Evolutionary conservation across 2,888 invertebrate genomes (phyloP), one percentile per base, ranked within the genome.

Genomic region (Macaria notata): DNA sequence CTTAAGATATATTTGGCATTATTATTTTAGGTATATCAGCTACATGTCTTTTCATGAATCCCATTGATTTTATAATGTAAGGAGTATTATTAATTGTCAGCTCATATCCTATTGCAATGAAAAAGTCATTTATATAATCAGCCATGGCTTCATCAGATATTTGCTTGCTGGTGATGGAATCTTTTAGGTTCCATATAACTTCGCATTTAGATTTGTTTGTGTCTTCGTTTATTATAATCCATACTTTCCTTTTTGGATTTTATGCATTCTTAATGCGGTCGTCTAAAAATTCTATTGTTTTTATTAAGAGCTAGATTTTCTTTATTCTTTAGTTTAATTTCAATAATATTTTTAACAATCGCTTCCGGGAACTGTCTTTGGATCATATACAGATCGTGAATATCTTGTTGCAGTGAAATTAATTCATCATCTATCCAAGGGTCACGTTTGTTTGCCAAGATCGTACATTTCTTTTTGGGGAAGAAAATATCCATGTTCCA

Each of bases 181-280:
- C 49, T 41, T 9, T 41, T 30, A 49, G 7, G 8, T n/a, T 5
- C 41, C 49, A 49, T 29, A 5, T 31, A 30, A 30, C 39, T 38
- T 49, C 49, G 5, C 0, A 41, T 8, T 41, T 49, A 49, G 4
- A 4, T 41, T 49, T 41, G 6, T 49, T 49, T 4, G 49, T 49
- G 4, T 49, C 49, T 41, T 45, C 46, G 39, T 49, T 41, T 4
- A 52, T 52, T 4, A 52, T 30, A 4, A 4, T 6, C 45, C 38
- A 45, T 29, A 39, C 19, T 51, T 45, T 9, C 3, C 38, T 45
- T 8, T 45, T 38, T 45, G 6, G 30, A 31, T 51, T 45, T 36
- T 50, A 44, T 19, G 44, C 9, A 8, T 43, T 44, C 8, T 44
- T 33, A 38, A 50, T 50, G 5, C 36, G 31, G 4, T 43, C 33